Evolutionary conservation across 2,797 vertebrate species (phyloP).

Genomic region (Rousettus madagascariensis): DNA sequence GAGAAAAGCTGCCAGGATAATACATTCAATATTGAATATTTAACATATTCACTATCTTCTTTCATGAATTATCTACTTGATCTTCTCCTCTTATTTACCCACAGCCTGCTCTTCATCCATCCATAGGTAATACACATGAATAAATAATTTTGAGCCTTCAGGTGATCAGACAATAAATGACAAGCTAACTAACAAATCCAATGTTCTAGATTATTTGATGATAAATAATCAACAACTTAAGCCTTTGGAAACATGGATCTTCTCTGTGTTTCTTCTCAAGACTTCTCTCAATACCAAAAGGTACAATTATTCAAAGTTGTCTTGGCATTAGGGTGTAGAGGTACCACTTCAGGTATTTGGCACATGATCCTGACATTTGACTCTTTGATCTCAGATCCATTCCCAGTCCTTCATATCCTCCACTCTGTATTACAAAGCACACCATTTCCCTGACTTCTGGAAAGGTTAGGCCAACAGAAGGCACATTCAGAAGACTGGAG

Average conservation of each 20-base stretch:
- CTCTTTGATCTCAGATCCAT: not conserved
- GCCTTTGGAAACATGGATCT: not conserved
- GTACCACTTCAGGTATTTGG: not conserved
- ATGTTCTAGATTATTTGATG: not conserved
- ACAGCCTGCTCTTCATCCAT: not conserved
- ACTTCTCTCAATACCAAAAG: not conserved
- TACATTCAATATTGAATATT: not conserved
- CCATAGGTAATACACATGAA: not conserved
- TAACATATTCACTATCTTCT: not conserved
- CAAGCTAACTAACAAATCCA: not conserved
- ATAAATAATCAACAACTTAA: conserved; percentile 4
- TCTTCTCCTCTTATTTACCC: not conserved
- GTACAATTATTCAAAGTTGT: not conserved
- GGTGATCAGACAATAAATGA: not conserved
- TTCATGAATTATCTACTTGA: not conserved
- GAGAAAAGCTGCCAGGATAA: not conserved
- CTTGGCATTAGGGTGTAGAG: not conserved
- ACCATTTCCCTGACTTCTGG: not conserved
- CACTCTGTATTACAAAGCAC: not conserved
- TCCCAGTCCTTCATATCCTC: not conserved
- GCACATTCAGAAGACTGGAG: not conserved
- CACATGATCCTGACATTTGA: not conserved
- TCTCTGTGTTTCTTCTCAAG: conserved; percentile 2
- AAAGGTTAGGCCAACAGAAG: not conserved
- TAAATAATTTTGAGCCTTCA: conserved; percentile 24